Conservation (phyloP, 2,113 vertebrate species). For the Empidonax alnorum region DNA sequence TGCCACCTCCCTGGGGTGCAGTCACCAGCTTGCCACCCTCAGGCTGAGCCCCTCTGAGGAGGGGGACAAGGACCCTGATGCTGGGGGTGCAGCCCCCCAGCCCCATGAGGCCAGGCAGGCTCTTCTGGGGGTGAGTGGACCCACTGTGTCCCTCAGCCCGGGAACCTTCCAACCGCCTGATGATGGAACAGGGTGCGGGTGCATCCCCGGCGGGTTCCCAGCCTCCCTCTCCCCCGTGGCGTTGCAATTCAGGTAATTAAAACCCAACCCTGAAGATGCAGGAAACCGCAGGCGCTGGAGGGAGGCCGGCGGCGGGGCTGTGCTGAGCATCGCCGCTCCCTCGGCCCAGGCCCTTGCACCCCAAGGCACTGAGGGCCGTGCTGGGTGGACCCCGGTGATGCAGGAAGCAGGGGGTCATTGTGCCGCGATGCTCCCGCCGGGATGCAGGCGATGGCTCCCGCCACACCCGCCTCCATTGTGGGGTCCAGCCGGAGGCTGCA, state of each 20-base stretch:
- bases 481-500: not conserved
- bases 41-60: not conserved
- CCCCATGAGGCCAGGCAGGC: not conserved
- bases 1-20: not conserved
- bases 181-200: not conserved
- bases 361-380: not conserved
- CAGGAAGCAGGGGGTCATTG: not conserved
- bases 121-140: not conserved
- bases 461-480: slow-evolving; percentile 65
- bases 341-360: not conserved
- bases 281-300: slow-evolving; percentile 50
- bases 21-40: not conserved
- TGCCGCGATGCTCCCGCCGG: not conserved
- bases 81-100: not conserved
- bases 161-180: not conserved
- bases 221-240: slow-evolving; percentile 42
- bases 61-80: not conserved
- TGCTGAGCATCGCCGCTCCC: not conserved
- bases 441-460: slow-evolving; percentile 34
- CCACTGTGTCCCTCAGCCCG: not conserved
- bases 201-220: not conserved
- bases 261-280: slow-evolving; percentile 46
- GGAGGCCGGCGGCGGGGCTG: not conserved
- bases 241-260: slow-evolving; percentile 65
- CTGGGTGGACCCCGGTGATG: not conserved